Base-by-base conservation (phyloP, 2,113 vertebrate genomes). In the Tor tambroides region DNA sequence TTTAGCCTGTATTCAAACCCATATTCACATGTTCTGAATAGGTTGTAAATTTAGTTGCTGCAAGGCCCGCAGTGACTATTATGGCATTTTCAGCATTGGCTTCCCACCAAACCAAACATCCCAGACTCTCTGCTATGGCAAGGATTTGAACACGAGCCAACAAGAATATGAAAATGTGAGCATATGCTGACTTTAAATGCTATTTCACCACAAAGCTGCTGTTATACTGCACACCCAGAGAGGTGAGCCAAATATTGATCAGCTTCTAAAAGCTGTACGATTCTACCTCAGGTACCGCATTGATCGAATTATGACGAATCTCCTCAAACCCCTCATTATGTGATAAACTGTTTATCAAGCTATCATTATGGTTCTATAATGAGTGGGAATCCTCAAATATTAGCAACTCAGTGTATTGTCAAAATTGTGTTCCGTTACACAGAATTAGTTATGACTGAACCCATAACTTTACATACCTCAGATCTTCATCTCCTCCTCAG, bases 61-160 rank as follows among this genome's bases (percentile, higher is more conserved):
- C 21, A 26, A 63, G 78, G 56, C 78, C 78, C 23, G 38, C 54
- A 26, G 32, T 80, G 54, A 80, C 32, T 80, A 41, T 80, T 80
- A 80, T 61, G 23, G 23, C 56, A 59, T 80, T 80, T 80, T 59
- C 51, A 38, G 51, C 5, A 38, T 23, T 80, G 78, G 78, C 21
- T 80, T 63, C 56, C 54, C n/a, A 38, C 56, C 78, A 80, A 80
- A 61, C 23, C 78, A 63, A 80, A 61, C 35, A 80, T 80, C 78
- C 35, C 9, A 23, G 35, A 72, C 69, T 41, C 69, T 80, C 4
- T 4, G 1, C 56, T 63, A 63, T 63, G 54, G 56, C 56, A 63
- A 61, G 78, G 6, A 9, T 63, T 80, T 63, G 78, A 80, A 80
- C 12, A 5, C 21, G 9, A 41, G 32, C 78, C 78, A 63, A 63